A percentile compares a stretch with the other conserved stretches of the same genome.
Evolutionary conservation across 2,797 vertebrate genomes (phyloP).

Genomic region (Premnoplex brunnescens): DNA sequence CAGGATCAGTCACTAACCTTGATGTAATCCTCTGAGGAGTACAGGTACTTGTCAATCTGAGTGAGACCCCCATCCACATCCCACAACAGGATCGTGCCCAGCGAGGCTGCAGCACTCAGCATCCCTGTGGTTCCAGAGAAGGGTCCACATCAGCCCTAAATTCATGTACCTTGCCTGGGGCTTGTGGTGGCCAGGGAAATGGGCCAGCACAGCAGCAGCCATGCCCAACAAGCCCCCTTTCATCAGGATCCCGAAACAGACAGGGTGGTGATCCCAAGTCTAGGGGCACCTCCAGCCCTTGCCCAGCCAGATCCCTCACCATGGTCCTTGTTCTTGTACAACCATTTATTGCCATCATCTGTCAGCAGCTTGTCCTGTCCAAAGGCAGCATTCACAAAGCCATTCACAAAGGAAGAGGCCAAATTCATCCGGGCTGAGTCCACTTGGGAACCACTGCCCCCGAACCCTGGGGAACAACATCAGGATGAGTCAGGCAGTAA

Average conservation of each 20-base stretch:
- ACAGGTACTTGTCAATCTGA: conserved; percentile 98
- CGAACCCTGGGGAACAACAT: conserved; percentile 82
- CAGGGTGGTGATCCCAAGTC: neutral
- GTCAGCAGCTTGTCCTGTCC: conserved; percentile 98
- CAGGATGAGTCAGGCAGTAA: neutral
- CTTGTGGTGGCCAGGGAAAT: neutral
- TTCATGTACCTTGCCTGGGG: neutral
- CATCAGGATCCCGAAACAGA: neutral
- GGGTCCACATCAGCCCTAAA: neutral
- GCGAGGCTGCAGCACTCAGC: conserved; percentile 95
- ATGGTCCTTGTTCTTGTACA: conserved; percentile 99
- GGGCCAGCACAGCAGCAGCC: neutral
- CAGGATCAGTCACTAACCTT: conserved; percentile 79
- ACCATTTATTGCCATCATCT: conserved; percentile 98
- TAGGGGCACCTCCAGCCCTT: neutral
- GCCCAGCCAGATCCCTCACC: conserved; percentile 74
- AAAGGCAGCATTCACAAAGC: conserved; percentile 97
- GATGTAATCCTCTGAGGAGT: conserved; percentile 98
- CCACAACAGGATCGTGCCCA: conserved; percentile 97
- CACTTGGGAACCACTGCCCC: conserved; percentile 95
- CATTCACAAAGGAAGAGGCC: conserved; percentile 98
- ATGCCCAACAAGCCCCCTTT: neutral
- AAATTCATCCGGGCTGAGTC: conserved; percentile 98
- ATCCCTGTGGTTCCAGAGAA: conserved; percentile 81
- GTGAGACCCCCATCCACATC: conserved; percentile 97